Evolutionary conservation across 2,888 invertebrate species (phyloP).

Genomic region (Schizaphis graminum): DNA sequence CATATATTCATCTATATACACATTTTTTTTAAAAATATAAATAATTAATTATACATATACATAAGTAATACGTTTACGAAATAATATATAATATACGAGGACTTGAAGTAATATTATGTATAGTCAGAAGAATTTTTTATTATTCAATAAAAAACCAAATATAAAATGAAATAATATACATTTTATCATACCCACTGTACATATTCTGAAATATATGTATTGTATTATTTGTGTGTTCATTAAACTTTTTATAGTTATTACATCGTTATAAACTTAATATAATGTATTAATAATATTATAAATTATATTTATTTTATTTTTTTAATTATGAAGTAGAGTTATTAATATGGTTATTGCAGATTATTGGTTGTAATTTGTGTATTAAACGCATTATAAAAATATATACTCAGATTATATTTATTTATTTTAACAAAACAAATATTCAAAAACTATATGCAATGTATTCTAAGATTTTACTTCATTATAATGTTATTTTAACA

Average conservation of each 20-base stretch:
- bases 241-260: not conserved
- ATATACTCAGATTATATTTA: not conserved
- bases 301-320: too few relatives aligned
- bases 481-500: not conserved
- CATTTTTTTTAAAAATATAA: not conserved
- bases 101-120: not conserved
- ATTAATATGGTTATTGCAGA: not conserved
- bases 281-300: too few relatives aligned
- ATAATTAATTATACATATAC: not conserved
- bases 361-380: not conserved
- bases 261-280: not conserved
- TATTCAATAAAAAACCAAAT: not conserved
- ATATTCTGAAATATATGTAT: not conserved
- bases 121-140: not conserved
- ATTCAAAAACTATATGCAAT: not conserved
- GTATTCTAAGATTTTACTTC: not conserved
- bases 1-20: not conserved
- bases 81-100: not conserved
- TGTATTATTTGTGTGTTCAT: not conserved
- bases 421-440: not conserved
- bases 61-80: not conserved
- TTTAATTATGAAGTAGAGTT: not conserved
- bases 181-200: not conserved
- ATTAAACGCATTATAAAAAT: not conserved
- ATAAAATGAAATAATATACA: not conserved